Percentiles rank a stretch among this genome's conserved stretches.
Evolutionary conservation across 1,140 invertebrate genomes (phyloP).

Genomic region (Contarinia nasturtii): DNA sequence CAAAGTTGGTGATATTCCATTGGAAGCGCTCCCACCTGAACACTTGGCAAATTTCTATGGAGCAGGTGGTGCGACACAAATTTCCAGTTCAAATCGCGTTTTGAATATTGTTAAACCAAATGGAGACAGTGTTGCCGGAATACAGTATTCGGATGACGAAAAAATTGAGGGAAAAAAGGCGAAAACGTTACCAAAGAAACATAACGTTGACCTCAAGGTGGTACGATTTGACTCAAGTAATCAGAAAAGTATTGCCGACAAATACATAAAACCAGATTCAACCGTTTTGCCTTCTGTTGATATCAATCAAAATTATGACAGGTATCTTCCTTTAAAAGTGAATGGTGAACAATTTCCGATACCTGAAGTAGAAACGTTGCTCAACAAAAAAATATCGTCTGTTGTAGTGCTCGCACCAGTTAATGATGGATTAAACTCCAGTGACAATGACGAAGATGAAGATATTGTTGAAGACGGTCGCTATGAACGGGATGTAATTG

Average conservation of each 20-base stretch:
- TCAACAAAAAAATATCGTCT: slow-evolving; percentile 52
- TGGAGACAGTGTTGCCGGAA: slow-evolving; percentile 28
- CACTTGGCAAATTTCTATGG: slow-evolving; percentile 67
- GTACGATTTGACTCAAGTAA: slow-evolving; percentile 58
- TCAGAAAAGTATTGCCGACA: slow-evolving; percentile 47
- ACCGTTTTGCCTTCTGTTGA: slow-evolving; percentile 52
- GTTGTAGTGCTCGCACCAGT: slow-evolving; percentile 67
- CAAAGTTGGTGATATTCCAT: slow-evolving; percentile 68
- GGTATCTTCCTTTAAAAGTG: slow-evolving; percentile 64
- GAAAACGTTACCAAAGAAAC: slow-evolving; percentile 23
- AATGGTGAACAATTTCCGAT: slow-evolving; percentile 66
- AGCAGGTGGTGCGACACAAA: slow-evolving; percentile 47
- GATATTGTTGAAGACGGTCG: slow-evolving; percentile 12
- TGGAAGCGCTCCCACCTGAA: slow-evolving; percentile 67
- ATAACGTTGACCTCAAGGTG: slow-evolving; percentile 64
- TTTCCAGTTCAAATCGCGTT: slow-evolving; percentile 45
- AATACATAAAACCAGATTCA: slow-evolving; percentile 50
- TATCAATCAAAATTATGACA: slow-evolving; percentile 50
- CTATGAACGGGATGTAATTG: slow-evolving; percentile 25
- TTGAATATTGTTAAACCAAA: slow-evolving; percentile 38
- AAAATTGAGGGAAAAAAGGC: slow-evolving; percentile 24
- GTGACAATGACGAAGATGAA: slow-evolving; percentile 14
- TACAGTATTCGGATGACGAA: slow-evolving; percentile 27
- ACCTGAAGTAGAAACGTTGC: slow-evolving; percentile 49
- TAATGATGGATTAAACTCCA: slow-evolving; percentile 25